Evolutionary conservation across 2,797 vertebrate genomes (phyloP), one percentile per base, ranked within the genome.

Genomic region (Myripristis jacobus): DNA sequence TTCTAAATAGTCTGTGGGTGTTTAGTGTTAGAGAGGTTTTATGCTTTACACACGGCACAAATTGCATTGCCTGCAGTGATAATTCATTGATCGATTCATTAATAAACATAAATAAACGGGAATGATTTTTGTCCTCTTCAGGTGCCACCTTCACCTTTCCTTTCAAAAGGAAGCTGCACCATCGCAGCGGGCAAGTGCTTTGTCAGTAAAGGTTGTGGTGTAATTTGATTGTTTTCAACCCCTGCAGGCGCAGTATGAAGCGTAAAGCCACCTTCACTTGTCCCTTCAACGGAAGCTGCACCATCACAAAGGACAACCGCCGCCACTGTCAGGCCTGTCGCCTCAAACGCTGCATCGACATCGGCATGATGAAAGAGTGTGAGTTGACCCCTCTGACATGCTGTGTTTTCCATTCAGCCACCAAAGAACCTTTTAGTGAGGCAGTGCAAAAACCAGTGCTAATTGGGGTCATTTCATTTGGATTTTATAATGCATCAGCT

Each of bases 301-400:
- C 89, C 82, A 99, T 99, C 94, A 99, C 97, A 88, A 99, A 98
- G 93, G 97, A 99, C 92, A 99, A 99, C 93, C 94, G 97, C 21
- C 94, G 97, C 25, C 97, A 99, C 91, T 99, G 98, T 93, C 98
- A 99, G 91, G 95, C 97, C 57, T 99, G 97, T 73, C 93, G 97
- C n/a, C 96, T 98, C 72, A 97, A 97, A 68, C 97, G 96, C 89
- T 99, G 92, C 87, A 79, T 93, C 4, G 91, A 93, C 84, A 93
- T 93, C 9, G 92, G 92, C 86, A 93, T 93, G 92, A 93, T 93
- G 92, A 93, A 93, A 87, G 92, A 98, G 75, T 98, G 97, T 98
- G 91, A 97, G 97, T 96, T 60, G 5, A 68, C 27, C 44, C 12
- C 8, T 50, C 31, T 46, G 16, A 24, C 12, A 11, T 27, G 19